Percentiles rank a stretch among this genome's conserved stretches.
These are phyloP conservation scores for Sebastes kiyomatsui DNA, from an alignment of 2,797 vertebrate species.

Conservation along the genomic window DNA sequence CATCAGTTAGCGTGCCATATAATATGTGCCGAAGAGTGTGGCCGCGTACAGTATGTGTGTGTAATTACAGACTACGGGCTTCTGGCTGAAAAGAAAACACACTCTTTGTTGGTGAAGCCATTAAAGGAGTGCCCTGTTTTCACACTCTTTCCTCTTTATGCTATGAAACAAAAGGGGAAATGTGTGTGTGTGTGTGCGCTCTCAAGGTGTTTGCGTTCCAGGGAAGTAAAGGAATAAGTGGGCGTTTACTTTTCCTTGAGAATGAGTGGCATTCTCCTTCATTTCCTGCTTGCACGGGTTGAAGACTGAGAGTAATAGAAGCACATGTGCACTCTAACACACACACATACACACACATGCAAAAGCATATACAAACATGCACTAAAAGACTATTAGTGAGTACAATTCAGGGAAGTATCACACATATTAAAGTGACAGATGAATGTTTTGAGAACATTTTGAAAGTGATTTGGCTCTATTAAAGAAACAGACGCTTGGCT, in stretches of 20 bases:
- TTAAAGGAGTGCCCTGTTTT: constrained; percentile 54
- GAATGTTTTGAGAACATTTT: not conserved
- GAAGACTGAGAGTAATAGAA: constrained; percentile 47
- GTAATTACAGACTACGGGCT: constrained; percentile 42
- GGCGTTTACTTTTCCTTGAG: constrained; percentile 70
- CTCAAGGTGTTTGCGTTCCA: constrained; percentile 59
- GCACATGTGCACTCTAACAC: constrained; percentile 40
- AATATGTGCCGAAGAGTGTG: constrained; percentile 14
- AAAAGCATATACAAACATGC: constrained; percentile 4
- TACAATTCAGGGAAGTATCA: not conserved
- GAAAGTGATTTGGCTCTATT: not conserved
- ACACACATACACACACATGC: constrained; percentile 4
- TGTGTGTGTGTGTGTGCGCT: not conserved
- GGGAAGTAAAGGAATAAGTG: constrained; percentile 66
- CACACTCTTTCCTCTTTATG: constrained; percentile 45
- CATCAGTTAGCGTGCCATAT: constrained; percentile 46
- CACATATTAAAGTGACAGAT: not conserved
- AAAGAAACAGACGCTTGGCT: not conserved
- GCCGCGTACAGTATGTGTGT: not conserved
- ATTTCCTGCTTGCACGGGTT: constrained; percentile 76
- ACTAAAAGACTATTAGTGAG: not conserved
- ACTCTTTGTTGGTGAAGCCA: constrained; percentile 43
- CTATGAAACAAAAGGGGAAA: constrained; percentile 42
- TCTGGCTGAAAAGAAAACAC: constrained; percentile 55
- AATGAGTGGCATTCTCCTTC: constrained; percentile 84